These are phyloP conservation scores for Celastrina argiolus DNA, from an alignment of 2,888 invertebrate species.

Conservation along the genomic window DNA sequence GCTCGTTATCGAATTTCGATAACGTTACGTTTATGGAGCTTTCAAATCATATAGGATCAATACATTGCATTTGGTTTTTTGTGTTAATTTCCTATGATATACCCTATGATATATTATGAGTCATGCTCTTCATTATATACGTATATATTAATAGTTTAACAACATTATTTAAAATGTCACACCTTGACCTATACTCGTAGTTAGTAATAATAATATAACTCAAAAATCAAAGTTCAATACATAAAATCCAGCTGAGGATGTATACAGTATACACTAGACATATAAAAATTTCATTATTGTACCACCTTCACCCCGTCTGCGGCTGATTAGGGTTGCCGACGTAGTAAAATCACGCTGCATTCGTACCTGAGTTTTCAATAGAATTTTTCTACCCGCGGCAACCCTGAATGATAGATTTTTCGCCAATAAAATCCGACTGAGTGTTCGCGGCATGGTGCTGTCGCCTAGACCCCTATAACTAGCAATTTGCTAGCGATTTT, in stretches of 20 bases:
- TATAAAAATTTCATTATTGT: neutral
- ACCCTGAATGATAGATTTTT: neutral
- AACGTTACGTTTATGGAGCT: no score
- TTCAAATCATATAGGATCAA: no score
- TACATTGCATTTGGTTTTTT: no score
- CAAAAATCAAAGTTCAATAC: neutral
- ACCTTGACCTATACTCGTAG: no score
- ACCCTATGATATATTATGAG: no score
- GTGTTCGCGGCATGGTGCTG: neutral
- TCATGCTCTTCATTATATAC: no score
- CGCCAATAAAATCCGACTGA: constrained; percentile 7
- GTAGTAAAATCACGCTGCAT: neutral
- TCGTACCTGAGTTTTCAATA: neutral
- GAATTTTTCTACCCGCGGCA: neutral
- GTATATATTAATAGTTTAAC: no score
- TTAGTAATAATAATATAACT: neutral
- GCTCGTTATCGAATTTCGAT: no score
- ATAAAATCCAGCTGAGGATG: neutral
- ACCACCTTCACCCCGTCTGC: neutral
- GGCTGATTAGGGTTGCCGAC: neutral
- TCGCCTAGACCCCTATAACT: constrained; percentile 9
- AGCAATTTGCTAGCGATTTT: neutral
- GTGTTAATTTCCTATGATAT: no score
- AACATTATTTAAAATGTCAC: no score
- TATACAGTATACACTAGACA: no score